Evolutionary conservation across 2,888 invertebrate genomes (phyloP), one percentile per base, ranked within the genome.

Genomic region (Drosophila bunnanda): DNA sequence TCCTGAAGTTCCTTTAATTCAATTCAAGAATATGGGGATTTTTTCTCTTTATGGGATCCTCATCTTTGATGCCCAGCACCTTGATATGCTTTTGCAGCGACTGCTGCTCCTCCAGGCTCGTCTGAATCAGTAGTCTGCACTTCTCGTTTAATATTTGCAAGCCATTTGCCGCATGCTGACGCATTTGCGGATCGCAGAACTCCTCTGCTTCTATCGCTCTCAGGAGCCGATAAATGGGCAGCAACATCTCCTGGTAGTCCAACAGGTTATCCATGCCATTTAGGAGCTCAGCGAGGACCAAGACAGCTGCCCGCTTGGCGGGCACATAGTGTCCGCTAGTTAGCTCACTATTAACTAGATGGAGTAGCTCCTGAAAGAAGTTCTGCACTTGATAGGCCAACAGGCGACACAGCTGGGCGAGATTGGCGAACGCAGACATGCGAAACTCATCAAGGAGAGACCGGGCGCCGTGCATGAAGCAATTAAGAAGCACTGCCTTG

Each of bases 151-250:
- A 66, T 5, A 72, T 76, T 38, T 84, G 88, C 4, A 93, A 44
- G 0, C 92, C 93, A 69, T 91, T 91, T 1, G 88, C 80, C 0
- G 93, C 93, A 82, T 93, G 93, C 17, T 89, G 68, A 4, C 90
- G 88, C 73, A 91, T 91, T 71, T 90, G 88, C 10, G 84, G 74
- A 83, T 93, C 93, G 39, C 64, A 74, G 1, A 57, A 57, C 28
- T 92, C 91, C 13, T 79, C 83, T 9, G 80, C 75, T 44, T 88
- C 80, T 9, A 92, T 87, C 1, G 65, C 53, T 44, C 82, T 91
- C 4, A 93, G 74, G 1, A 91, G 71, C 0, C 91, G 82, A 71
- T 92, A 93, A 36, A 92, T 89, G n/a, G 92, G 92, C 32, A 92
- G 48, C 3, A 93, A 75, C 79, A 90, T 89, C 20, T 92, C 90